Percentiles rank a stretch among this genome's conserved stretches.
Conservation (phyloP, 1,140 invertebrate genomes). For the Trachymyrmex septentrionalis region DNA sequence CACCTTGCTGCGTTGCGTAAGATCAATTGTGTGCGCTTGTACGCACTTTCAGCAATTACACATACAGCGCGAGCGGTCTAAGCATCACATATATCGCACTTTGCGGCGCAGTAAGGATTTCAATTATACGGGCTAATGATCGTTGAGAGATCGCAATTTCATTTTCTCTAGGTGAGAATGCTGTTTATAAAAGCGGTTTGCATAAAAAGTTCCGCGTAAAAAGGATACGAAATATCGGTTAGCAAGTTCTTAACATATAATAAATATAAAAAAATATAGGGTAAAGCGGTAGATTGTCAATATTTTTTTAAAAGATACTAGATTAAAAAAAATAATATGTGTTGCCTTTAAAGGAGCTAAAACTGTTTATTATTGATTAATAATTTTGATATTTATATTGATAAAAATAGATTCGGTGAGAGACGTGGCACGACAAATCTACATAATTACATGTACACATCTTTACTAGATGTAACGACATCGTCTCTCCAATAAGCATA, state of each 20-base stretch:
- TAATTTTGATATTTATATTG: neutral
- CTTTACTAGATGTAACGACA: slow-evolving; percentile 5
- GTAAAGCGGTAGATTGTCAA: neutral
- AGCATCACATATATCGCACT: neutral
- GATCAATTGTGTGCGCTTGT: slow-evolving; percentile 25
- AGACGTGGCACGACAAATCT: neutral
- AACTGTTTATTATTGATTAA: neutral
- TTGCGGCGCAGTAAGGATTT: slow-evolving; percentile 55
- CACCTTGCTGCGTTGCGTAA: slow-evolving; percentile 25
- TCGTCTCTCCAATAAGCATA: slow-evolving; percentile 23
- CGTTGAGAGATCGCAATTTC: slow-evolving; percentile 43
- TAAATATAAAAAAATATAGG: neutral
- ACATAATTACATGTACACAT: neutral
- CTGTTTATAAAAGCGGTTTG: neutral
- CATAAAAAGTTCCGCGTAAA: neutral
- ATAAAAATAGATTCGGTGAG: neutral
- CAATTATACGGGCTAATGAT: slow-evolving; percentile 59
- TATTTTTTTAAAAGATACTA: neutral
- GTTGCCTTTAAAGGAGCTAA: neutral
- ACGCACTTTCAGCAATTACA: slow-evolving; percentile 23
- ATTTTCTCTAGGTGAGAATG: neutral
- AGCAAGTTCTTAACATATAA: neutral
- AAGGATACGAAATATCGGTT: neutral
- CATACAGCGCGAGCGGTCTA: neutral
- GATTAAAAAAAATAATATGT: neutral